Evolutionary conservation across 1,140 invertebrate genomes (phyloP), one percentile per base, ranked within the genome.

Genomic region (Centruroides sculpturatus): DNA sequence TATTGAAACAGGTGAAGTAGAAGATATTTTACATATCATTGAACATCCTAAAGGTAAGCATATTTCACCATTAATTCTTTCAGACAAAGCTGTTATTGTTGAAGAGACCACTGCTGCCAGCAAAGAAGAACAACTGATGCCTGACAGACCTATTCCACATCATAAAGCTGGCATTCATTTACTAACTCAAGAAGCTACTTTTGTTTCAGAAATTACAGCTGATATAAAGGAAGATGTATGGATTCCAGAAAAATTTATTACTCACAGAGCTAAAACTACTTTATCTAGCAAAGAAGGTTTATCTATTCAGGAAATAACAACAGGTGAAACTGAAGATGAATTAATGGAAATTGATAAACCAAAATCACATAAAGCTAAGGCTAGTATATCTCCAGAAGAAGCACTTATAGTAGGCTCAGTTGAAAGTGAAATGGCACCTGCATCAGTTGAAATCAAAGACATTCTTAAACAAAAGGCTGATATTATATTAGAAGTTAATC

Each of bases 251-350:
- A 70, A 62, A 61, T 66, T 73, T 9, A 66, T 68, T 34, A 67
- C 70, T 64, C 74, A 69, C 47, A 69, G 69, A 51, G 81, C 81
- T 57, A 75, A 74, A 59, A 57, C 70, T 46, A 70, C 73, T 46
- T 75, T 80, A 60, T 64, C 73, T 54, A 73, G 72, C 13, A 63
- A 79, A 34, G 75, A 81, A 72, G 74, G 76, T 59, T 55, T 83
- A 13, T 71, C 75, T 55, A 66, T 83, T 6, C 72, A 69, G n/a
- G 59, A 65, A 23, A 62, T 46, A 35, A 12, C 65, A 10, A 23
- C 55, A 41, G 34, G 47, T 36, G 65, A 67, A 46, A 51, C 49
- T 7, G 66, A 67, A 58, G 23, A 46, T 58, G 52, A 34, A 23
- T 58, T 65, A 56, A 58, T 54, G 49, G 55, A 59, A 49, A 6